These are phyloP conservation scores for Eurypyga helias DNA, from an alignment of 2,113 vertebrate genomes.

Conservation along the genomic window DNA sequence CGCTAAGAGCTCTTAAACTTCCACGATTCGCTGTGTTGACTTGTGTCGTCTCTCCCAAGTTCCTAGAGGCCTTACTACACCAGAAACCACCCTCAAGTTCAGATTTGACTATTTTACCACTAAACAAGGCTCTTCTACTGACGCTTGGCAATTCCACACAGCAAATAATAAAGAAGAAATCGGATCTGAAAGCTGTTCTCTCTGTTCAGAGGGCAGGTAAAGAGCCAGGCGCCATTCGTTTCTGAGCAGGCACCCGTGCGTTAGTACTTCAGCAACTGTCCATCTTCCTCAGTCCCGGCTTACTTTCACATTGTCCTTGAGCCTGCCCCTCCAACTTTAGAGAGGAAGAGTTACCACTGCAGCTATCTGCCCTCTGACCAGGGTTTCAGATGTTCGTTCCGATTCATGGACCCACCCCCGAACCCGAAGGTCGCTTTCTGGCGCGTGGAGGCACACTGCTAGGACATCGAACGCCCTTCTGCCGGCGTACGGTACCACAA, in stretches of 20 bases:
- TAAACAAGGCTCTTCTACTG: neutral
- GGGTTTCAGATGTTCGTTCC: neutral
- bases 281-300: neutral
- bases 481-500: neutral
- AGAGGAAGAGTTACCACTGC: neutral
- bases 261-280: neutral
- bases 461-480: neutral
- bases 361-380: neutral
- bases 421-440: accelerated
- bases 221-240: neutral
- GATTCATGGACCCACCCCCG: neutral
- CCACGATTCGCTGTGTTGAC: neutral
- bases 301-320: neutral
- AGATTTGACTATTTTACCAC: neutral
- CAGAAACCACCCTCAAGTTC: neutral
- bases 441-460: neutral
- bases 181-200: neutral
- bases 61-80: neutral
- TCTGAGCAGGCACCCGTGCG: neutral
- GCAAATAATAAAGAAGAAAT: neutral
- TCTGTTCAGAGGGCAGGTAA: neutral
- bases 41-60: neutral
- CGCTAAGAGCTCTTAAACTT: neutral
- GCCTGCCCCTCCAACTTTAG: neutral
- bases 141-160: neutral